Conservation (phyloP, 64 coral and sea anemone genomes). For the Stylophora pistillata region DNA sequence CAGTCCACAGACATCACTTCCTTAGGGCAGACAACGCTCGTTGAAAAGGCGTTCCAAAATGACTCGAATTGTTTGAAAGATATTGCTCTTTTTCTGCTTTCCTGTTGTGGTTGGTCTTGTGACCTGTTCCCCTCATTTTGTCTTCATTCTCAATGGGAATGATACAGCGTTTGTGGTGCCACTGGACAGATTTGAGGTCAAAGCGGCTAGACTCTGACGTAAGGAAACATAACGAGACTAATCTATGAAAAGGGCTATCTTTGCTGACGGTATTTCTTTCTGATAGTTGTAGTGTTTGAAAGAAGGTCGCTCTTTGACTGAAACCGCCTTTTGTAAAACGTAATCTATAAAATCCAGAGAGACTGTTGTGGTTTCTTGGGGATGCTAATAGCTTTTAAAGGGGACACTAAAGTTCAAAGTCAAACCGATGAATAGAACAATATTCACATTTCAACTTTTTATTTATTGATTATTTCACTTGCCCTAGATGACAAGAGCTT, state of each 20-base stretch:
- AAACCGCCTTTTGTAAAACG: neutral
- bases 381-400: neutral
- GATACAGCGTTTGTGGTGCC: neutral
- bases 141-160: neutral
- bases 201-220: neutral
- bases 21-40: neutral
- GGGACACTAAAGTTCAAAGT: neutral
- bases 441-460: neutral
- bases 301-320: neutral
- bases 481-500: neutral
- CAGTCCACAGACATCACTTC: neutral
- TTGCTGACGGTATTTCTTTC: too few species aligned
- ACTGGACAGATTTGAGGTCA: neutral
- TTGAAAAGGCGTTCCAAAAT: neutral
- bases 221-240: neutral
- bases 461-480: neutral
- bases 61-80: neutral
- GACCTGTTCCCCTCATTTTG: neutral
- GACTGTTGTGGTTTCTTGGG: neutral
- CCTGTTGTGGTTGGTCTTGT: conserved; percentile 5
- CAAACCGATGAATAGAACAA: neutral
- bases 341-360: neutral
- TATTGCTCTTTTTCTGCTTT: neutral
- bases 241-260: too few species aligned
- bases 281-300: too few species aligned